A percentile compares a stretch with the other conserved stretches of the same genome.
Evolutionary conservation across 2,888 invertebrate species (phyloP).

Genomic region (Disparrhopalites patrizii): DNA sequence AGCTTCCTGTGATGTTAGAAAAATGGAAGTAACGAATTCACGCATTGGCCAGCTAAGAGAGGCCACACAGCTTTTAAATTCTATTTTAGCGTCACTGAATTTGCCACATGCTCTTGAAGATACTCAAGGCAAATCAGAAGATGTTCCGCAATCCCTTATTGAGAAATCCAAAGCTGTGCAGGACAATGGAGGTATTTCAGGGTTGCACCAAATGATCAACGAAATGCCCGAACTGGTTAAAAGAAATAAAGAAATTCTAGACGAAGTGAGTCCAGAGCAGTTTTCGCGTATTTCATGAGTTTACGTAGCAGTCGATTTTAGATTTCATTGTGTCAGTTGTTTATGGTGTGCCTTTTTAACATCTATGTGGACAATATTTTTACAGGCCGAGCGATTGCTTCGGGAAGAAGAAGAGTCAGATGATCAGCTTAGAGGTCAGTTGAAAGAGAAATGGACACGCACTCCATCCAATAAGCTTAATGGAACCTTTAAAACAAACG

Average conservation of each 20-base stretch:
- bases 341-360: too few species aligned
- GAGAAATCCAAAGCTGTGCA: conserved; percentile 78
- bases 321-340: too few species aligned
- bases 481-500: conserved; percentile 79
- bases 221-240: conserved; percentile 87
- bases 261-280: conserved; percentile 72
- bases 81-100: conserved; percentile 82
- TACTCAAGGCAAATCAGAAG: conserved; percentile 61
- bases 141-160: conserved; percentile 80
- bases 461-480: conserved; percentile 84
- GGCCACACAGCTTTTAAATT: conserved; percentile 82
- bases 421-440: conserved; percentile 77
- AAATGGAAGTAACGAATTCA: conserved; percentile 75
- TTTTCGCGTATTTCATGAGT: background rate
- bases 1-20: conserved; percentile 76
- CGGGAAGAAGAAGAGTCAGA: conserved; percentile 91
- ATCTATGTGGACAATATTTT: conserved; percentile 13
- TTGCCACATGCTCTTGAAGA: conserved; percentile 95
- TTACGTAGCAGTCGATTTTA: too few species aligned
- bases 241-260: conserved; percentile 89
- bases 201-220: conserved; percentile 67
- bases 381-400: conserved; percentile 70
- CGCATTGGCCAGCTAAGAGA: conserved; percentile 86
- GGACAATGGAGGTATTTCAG: conserved; percentile 70
- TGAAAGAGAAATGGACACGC: conserved; percentile 88